A percentile compares a stretch with the other conserved stretches of the same genome.
These are phyloP conservation scores for Epistrophe grossulariae DNA, from an alignment of 2,888 invertebrate genomes.

Conservation along the genomic window DNA sequence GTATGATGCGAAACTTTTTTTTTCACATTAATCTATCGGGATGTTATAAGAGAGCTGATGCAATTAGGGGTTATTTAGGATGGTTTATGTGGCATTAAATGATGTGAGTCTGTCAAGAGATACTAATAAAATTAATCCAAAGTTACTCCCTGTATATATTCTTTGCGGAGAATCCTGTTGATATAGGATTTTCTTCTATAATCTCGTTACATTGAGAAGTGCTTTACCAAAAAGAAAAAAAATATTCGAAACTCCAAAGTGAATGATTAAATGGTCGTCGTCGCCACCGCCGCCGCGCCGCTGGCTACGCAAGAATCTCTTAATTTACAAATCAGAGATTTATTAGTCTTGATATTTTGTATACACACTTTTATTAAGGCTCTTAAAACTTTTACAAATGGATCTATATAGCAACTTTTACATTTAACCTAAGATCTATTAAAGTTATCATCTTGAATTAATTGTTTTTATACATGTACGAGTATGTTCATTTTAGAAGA, in stretches of 20 bases:
- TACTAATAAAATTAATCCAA: conserved; percentile 30
- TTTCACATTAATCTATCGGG: conserved; percentile 35
- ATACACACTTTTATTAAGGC: background rate
- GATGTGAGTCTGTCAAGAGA: conserved; percentile 35
- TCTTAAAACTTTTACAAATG: conserved; percentile 8
- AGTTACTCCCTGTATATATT: background rate
- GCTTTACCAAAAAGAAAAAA: background rate
- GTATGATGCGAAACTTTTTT: conserved; percentile 12
- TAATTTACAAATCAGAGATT: conserved; percentile 1
- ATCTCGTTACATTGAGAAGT: background rate
- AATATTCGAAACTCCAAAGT: background rate
- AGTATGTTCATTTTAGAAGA: background rate
- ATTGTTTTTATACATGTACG: background rate
- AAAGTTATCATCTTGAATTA: background rate
- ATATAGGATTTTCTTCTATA: conserved; percentile 6
- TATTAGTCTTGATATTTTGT: background rate
- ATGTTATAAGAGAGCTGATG: conserved; percentile 19
- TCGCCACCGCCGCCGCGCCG: too few relatives aligned
- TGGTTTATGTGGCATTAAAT: conserved; percentile 38
- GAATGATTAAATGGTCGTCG: background rate
- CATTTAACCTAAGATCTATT: background rate
- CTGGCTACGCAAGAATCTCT: background rate
- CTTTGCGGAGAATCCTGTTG: conserved; percentile 8
- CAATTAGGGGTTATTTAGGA: conserved; percentile 41
- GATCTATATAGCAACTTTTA: background rate